phyloP scores from a whole-genome alignment of 2,888 invertebrate species.

The Amorpha juglandis region DNA sequence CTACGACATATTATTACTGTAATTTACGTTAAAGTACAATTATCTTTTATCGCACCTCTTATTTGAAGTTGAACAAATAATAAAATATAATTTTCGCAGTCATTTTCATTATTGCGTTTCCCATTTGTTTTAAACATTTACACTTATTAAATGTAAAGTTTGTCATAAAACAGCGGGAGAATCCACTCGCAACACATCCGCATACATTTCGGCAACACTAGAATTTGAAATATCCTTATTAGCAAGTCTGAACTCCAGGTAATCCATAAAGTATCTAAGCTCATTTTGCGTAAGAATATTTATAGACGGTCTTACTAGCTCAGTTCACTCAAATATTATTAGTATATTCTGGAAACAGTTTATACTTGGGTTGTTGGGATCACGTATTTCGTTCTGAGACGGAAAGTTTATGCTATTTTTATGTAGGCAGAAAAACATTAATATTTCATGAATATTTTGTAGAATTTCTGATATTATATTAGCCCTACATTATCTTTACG shows the following conservation, averaged over 20 bases:
- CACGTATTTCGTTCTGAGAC: conserved; percentile 2
- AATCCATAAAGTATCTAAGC: conserved; percentile 35
- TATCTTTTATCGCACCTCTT: no score
- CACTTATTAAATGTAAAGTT: not conserved
- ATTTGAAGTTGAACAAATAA: not conserved
- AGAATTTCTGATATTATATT: not conserved
- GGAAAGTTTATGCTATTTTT: conserved; percentile 5
- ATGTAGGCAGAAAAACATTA: not conserved
- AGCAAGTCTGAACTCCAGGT: conserved; percentile 51
- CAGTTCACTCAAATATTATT: conserved; percentile 14
- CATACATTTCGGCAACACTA: conserved; percentile 33
- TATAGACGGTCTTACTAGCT: conserved; percentile 34
- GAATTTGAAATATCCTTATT: conserved; percentile 50
- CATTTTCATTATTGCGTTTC: not conserved
- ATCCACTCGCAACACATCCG: conserved; percentile 24
- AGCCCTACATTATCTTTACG: no score
- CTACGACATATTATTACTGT: no score
- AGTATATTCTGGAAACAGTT: conserved; percentile 10
- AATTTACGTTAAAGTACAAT: no score
- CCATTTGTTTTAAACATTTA: not conserved
- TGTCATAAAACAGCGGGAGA: not conserved
- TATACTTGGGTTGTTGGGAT: not conserved
- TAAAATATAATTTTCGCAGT: not conserved
- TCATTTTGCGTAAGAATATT: conserved; percentile 44
- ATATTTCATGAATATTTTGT: not conserved